Percentiles rank a stretch among this genome's conserved stretches.
Evolutionary conservation across 2,797 vertebrate species (phyloP).

Genomic region (Macropus fuliginosus): DNA sequence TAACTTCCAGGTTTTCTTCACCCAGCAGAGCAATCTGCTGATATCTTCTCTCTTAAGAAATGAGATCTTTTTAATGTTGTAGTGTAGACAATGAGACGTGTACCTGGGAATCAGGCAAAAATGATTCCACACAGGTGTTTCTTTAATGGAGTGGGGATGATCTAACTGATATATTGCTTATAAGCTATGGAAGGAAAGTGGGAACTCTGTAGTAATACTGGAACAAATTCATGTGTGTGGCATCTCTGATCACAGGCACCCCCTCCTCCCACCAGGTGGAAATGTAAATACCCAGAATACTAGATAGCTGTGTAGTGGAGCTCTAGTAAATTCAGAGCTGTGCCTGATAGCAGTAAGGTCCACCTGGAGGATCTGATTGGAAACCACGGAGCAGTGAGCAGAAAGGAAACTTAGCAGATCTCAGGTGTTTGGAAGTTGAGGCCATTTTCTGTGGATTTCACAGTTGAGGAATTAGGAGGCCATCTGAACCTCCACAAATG

Average conservation of each 20-base stretch:
- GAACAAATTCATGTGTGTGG: not conserved
- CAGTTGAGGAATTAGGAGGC: not conserved
- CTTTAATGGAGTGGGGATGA: not conserved
- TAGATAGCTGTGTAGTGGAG: not conserved
- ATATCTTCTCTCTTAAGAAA: conserved; percentile 17
- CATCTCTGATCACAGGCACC: not conserved
- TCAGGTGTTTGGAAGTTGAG: not conserved
- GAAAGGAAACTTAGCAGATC: too few species aligned
- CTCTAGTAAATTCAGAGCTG: not conserved
- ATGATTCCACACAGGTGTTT: not conserved
- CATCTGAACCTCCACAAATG: not conserved
- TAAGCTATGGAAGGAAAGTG: not conserved
- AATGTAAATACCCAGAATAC: not conserved
- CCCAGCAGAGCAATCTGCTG: not conserved
- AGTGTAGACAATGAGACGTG: not conserved
- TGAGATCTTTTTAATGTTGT: not conserved
- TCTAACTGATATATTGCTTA: not conserved
- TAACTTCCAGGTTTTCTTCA: conserved; percentile 20
- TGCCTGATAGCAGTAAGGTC: not conserved
- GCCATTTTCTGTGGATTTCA: not conserved
- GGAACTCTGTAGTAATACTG: not conserved
- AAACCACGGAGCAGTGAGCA: not conserved
- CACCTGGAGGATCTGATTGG: not conserved
- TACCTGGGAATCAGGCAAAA: not conserved
- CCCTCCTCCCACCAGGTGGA: not conserved